Conservation (phyloP, 2,888 invertebrate genomes). For the Noctua janthe region DNA sequence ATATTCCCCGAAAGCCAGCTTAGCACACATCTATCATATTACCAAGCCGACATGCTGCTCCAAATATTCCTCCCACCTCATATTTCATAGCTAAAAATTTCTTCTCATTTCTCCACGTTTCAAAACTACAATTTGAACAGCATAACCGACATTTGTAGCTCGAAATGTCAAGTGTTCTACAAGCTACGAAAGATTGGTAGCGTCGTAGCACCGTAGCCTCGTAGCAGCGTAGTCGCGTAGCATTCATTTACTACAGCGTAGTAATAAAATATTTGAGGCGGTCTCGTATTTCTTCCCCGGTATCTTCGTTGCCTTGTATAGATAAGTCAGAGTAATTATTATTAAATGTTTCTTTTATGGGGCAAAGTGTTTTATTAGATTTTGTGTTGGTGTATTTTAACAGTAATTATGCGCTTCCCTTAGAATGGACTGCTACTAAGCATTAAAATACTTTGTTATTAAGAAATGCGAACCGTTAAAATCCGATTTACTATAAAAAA, state of each 20-base stretch:
- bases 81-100: conserved; percentile 48
- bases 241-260: conserved; percentile 44
- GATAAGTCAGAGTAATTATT: conserved; percentile 55
- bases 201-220: conserved; percentile 31
- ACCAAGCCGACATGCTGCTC: conserved; percentile 21
- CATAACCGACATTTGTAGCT: conserved; percentile 42
- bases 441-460: not conserved
- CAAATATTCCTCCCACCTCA: conserved; percentile 35
- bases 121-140: conserved; percentile 47
- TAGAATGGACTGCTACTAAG: not conserved
- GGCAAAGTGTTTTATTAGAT: conserved; percentile 36
- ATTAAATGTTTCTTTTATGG: conserved; percentile 54
- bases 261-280: conserved; percentile 55
- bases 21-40: conserved; percentile 37
- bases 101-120: conserved; percentile 31
- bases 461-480: not conserved
- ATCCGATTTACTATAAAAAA: not conserved
- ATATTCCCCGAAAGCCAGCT: conserved; percentile 23
- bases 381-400: conserved; percentile 14
- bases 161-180: conserved; percentile 59
- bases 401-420: conserved; percentile 6
- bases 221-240: conserved; percentile 48
- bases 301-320: conserved; percentile 52
- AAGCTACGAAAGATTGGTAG: conserved; percentile 59
- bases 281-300: conserved; percentile 48